Evolutionary conservation across 2,113 vertebrate species (phyloP).

Genomic region (Tretioscincus oriximinensis): DNA sequence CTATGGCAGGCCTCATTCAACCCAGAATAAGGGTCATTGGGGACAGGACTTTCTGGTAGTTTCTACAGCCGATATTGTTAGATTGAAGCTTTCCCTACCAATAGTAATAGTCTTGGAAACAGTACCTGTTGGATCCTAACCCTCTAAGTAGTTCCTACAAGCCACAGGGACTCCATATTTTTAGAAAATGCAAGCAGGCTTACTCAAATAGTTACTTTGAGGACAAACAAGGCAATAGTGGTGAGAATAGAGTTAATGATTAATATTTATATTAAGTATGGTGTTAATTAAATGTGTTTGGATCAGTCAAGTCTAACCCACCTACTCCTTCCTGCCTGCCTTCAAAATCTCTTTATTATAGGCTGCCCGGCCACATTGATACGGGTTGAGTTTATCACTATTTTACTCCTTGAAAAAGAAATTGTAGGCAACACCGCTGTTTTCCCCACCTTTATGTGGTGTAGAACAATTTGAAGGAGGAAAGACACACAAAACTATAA

Average conservation of each 20-base stretch:
- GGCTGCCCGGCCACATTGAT: not conserved
- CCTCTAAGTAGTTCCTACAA: not conserved
- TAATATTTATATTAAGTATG: slow-evolving; percentile 25
- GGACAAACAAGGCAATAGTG: not conserved
- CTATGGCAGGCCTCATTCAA: no score
- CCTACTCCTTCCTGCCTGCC: slow-evolving; percentile 19
- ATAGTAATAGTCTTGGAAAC: not conserved
- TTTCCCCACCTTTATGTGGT: not conserved
- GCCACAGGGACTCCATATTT: not conserved
- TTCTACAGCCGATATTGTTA: no score
- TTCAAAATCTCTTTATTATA: slow-evolving; percentile 18
- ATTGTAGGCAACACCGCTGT: no score
- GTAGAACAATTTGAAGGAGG: not conserved
- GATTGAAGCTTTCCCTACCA: not conserved
- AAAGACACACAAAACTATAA: not conserved
- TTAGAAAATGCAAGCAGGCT: not conserved
- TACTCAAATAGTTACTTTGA: not conserved
- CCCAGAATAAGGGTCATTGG: no score
- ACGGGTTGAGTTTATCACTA: not conserved
- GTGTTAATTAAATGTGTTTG: slow-evolving; percentile 24
- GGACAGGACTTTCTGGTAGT: not conserved
- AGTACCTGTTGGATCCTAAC: not conserved
- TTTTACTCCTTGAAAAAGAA: not conserved
- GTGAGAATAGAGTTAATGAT: slow-evolving; percentile 22
- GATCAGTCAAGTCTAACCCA: not conserved